Evolutionary conservation across 1,140 invertebrate species (phyloP), one percentile per base, ranked within the genome.

Genomic region (Macrobrachium nipponense): DNA sequence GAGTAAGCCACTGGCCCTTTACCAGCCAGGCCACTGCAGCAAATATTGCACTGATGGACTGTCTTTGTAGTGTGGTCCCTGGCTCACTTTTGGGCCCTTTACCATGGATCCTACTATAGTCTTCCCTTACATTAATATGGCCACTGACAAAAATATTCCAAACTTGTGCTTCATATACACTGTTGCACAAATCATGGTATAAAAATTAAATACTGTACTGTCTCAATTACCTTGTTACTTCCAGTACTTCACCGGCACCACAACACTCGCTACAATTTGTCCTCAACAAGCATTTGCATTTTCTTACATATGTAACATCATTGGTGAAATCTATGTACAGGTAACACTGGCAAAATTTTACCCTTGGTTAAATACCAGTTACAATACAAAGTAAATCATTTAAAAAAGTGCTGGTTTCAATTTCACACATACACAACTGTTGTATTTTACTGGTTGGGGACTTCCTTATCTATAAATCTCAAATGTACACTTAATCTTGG

Each of bases 91-190:
- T 70, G 23, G 5, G 68, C 23, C 68, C 36, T 43, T 43, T 23
- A 23, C 23, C 68, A 70, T 43, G 36, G 68, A 43, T 27, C 68
- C 18, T 43, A 70, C 68, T 8, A 70, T 43, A 70, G 68, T 70
- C 68, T 70, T 70, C 68, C 68, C 68, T 70, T 70, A 70, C 36
- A 70, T 70, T 70, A 70, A 70, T 70, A 70, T 70, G 68, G 68
- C 68, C 68, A 70, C 68, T 70, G 68, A 70, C 68, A 70, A 70
- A 70, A 43, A 23, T 70, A 70, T 70, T 70, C 68, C 68, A 51
- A 70, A 70, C 68, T 70, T 70, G 68, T 70, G 68, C 68, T 43
- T 23, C 18, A 68, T 20, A 43, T 70, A 27, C 36, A 23, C 20
- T 70, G 68, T 27, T 70, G 68, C 68, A 70, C 68, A 70, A 70